Evolutionary conservation across 2,888 invertebrate species (phyloP).

Genomic region (Harpalus rufipes): DNA sequence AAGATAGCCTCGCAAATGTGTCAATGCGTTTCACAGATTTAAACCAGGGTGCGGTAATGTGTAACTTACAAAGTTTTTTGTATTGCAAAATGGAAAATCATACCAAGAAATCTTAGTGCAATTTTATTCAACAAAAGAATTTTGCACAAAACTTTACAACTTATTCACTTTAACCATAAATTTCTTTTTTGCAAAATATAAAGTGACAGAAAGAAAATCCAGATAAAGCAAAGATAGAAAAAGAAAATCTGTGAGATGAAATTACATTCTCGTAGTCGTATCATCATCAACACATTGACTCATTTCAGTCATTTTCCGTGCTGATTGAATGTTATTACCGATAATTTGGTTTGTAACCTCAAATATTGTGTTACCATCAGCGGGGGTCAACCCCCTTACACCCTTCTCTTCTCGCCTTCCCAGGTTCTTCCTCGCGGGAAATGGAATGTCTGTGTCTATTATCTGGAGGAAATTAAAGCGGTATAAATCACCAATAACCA

Average conservation of each 20-base stretch:
- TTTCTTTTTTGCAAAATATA: no score
- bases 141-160: no score
- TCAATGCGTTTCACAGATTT: constrained; percentile 14
- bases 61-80: no score
- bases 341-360: constrained; percentile 64
- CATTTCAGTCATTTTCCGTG: constrained; percentile 47
- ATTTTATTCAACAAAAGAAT: no score
- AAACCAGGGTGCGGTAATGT: neutral
- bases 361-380: constrained; percentile 64
- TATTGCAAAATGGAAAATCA: no score
- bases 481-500: constrained; percentile 66
- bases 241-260: constrained; percentile 5
- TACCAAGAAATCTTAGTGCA: no score
- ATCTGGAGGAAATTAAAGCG: constrained; percentile 67
- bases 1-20: constrained; percentile 15
- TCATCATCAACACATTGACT: constrained; percentile 43
- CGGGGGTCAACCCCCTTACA: constrained; percentile 14
- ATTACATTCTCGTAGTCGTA: neutral
- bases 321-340: constrained; percentile 61
- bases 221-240: constrained; percentile 1
- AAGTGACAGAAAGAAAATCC: neutral
- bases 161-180: no score
- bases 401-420: neutral
- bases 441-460: constrained; percentile 67
- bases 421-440: constrained; percentile 52